These are phyloP conservation scores for Carduelis carduelis DNA, from an alignment of 2,797 vertebrate species.

Conservation along the genomic window DNA sequence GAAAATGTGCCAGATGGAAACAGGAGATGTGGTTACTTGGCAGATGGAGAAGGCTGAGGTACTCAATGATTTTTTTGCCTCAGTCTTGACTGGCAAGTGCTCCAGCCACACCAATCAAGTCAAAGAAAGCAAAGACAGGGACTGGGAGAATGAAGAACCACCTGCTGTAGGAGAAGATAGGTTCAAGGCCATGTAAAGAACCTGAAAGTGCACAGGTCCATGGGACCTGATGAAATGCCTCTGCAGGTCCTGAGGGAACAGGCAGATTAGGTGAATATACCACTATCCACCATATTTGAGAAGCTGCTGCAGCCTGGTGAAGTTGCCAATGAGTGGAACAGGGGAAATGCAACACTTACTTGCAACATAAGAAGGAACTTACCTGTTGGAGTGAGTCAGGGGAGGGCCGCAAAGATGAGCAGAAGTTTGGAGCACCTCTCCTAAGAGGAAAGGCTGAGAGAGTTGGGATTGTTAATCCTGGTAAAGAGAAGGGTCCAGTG, in stretches of 20 bases:
- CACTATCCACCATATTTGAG: background rate
- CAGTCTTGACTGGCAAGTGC: background rate
- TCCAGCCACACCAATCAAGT: background rate
- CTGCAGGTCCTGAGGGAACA: background rate
- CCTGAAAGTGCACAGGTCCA: background rate
- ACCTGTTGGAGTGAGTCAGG: background rate
- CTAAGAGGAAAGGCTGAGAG: background rate
- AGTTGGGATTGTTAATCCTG: background rate
- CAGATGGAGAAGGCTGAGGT: background rate
- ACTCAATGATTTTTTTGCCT: background rate
- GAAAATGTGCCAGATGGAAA: background rate
- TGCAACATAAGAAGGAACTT: background rate
- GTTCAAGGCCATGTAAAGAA: background rate
- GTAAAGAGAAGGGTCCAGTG: background rate
- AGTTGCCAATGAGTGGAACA: background rate
- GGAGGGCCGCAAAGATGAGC: background rate
- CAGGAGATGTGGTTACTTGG: rapidly evolving
- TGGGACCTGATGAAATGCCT: background rate
- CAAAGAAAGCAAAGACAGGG: background rate
- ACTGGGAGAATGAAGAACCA: background rate
- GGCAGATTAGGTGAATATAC: no score
- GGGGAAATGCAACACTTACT: background rate
- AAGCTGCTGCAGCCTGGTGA: background rate
- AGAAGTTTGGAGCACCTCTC: background rate
- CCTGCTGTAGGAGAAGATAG: background rate